Percentiles rank a stretch among this genome's conserved stretches.
Evolutionary conservation across 2,797 vertebrate genomes (phyloP).

Genomic region (Neosilurus hyrtlii): DNA sequence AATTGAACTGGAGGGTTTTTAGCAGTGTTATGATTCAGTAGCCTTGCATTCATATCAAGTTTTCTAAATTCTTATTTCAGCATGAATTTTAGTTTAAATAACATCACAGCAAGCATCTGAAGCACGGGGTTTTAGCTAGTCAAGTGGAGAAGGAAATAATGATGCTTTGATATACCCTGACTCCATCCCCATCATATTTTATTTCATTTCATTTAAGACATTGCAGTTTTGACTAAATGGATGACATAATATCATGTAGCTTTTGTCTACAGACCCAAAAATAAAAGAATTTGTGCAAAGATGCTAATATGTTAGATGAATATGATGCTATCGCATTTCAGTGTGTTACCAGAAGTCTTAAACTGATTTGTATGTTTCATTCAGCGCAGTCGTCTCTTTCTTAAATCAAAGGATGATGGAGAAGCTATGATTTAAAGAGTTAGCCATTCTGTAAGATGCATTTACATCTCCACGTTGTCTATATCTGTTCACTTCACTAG

Average conservation of each 20-base stretch:
- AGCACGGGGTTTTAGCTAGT: neutral
- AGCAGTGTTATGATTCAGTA: conserved; percentile 56
- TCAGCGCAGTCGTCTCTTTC: neutral
- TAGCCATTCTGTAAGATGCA: neutral
- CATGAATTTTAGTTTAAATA: conserved; percentile 5
- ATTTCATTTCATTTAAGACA: conserved; percentile 2
- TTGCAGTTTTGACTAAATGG: neutral
- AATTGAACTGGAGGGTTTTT: conserved; percentile 29
- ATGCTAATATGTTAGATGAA: conserved; percentile 19
- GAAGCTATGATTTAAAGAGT: neutral
- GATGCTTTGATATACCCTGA: conserved; percentile 2
- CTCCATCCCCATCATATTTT: neutral
- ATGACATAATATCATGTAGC: conserved; percentile 19
- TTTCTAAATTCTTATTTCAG: conserved; percentile 2
- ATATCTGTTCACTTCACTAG: conserved; percentile 24
- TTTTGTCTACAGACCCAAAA: neutral
- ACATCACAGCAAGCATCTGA: conserved; percentile 2
- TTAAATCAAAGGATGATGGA: neutral
- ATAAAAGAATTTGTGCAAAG: neutral
- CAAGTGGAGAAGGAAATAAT: conserved; percentile 11
- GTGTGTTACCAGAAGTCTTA: conserved; percentile 26
- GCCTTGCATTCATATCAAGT: conserved; percentile 58
- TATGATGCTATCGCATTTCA: conserved; percentile 32
- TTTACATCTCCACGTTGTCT: neutral
- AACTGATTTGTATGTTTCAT: conserved; percentile 8